Percentiles rank a stretch among this genome's conserved stretches.
Evolutionary conservation across 1,140 invertebrate genomes (phyloP).

Genomic region (Odontomachus brunneus): DNA sequence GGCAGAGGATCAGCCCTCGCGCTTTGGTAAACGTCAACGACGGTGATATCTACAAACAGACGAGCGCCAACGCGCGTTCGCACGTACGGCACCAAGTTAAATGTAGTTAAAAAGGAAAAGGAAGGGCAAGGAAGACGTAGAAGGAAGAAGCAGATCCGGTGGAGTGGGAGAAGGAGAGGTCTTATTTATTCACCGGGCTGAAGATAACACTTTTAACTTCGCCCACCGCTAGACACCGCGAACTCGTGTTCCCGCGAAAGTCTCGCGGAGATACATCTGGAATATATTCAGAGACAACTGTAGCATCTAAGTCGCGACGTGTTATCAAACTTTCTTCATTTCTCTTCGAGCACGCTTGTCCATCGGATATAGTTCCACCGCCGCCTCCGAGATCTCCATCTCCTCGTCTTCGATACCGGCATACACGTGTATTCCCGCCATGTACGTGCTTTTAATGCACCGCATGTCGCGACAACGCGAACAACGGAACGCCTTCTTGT

Average conservation of each 20-base stretch:
- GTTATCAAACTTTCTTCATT: slow-evolving; percentile 59
- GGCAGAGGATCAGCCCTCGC: not conserved
- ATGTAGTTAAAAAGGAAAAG: not conserved
- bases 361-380: not conserved
- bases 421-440: not conserved
- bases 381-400: slow-evolving; percentile 3
- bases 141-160: too few species aligned
- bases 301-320: slow-evolving; percentile 24
- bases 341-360: slow-evolving; percentile 31
- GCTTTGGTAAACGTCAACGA: not conserved
- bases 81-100: not conserved
- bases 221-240: not conserved
- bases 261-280: slow-evolving; percentile 18
- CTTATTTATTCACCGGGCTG: slow-evolving; percentile 24
- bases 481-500: too few species aligned
- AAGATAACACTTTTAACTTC: slow-evolving; percentile 22
- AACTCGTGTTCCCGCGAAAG: not conserved
- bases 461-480: not conserved
- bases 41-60: not conserved
- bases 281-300: slow-evolving; percentile 34
- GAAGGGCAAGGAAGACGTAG: not conserved
- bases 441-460: not conserved
- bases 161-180: not conserved
- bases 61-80: not conserved
- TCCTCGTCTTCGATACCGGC: slow-evolving; percentile 7